Conservation (phyloP, 2,888 invertebrate species). For the Geophilus truncorum region DNA sequence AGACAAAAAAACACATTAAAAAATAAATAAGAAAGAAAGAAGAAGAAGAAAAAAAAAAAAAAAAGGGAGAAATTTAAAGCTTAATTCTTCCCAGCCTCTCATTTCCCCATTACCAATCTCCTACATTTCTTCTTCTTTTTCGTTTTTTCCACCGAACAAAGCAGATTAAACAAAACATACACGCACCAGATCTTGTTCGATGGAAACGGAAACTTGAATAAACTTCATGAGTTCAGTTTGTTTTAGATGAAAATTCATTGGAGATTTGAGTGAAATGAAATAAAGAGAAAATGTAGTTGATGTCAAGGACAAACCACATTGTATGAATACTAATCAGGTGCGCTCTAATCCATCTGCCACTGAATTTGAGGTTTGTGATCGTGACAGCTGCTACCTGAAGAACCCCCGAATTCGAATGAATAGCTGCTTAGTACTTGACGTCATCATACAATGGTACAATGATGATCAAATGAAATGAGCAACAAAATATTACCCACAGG, state of each 20-base stretch:
- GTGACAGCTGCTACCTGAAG: constrained; percentile 19
- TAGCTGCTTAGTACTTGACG: background rate
- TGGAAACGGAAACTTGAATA: background rate
- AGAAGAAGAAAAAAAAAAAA: background rate
- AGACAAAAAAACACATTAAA: background rate
- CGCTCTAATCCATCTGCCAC: background rate
- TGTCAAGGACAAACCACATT: constrained; percentile 20
- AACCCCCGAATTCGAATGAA: background rate
- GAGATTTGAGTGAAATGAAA: background rate
- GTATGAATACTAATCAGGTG: constrained; percentile 22
- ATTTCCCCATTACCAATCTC: background rate
- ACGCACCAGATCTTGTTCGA: background rate
- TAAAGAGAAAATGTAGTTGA: background rate
- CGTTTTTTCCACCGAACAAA: background rate
- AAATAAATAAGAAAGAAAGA: background rate
- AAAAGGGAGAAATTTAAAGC: background rate
- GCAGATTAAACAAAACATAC: background rate
- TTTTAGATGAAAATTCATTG: background rate
- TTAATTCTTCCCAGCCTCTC: background rate
- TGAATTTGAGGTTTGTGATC: background rate
- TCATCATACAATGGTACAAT: background rate
- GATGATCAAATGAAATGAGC: constrained; percentile 22
- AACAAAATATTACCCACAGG: background rate
- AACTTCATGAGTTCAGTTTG: background rate
- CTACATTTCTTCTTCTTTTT: background rate